Conservation (phyloP, 1,140 invertebrate genomes). For the Asobara japonica region DNA sequence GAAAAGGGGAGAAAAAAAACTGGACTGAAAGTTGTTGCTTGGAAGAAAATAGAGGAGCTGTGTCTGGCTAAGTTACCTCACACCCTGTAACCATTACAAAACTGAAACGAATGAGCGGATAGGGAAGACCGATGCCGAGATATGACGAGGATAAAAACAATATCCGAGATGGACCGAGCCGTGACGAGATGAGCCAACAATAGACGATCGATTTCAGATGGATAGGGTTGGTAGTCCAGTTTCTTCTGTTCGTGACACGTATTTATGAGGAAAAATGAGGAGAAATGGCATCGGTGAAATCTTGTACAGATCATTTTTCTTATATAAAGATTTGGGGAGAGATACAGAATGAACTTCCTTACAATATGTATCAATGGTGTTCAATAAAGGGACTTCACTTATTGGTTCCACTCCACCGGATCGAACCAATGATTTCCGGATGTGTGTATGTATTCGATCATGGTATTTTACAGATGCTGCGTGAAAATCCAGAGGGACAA, state of each 20-base stretch:
- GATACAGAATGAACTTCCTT: too few relatives aligned
- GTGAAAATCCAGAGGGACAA: too few relatives aligned
- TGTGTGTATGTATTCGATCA: too few relatives aligned
- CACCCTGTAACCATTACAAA: background rate
- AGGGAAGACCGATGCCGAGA: background rate
- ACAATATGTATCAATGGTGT: too few relatives aligned
- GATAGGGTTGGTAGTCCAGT: conserved; percentile 25
- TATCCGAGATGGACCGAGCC: background rate
- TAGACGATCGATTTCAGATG: conserved; percentile 15
- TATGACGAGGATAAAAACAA: background rate
- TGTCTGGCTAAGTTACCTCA: background rate
- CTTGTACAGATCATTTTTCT: too few relatives aligned
- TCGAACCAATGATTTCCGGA: too few relatives aligned
- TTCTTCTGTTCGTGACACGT: background rate
- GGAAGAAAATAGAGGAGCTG: background rate
- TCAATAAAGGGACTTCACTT: too few relatives aligned
- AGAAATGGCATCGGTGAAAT: conserved; percentile 34
- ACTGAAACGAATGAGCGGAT: background rate
- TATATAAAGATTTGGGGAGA: background rate
- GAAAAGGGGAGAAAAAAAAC: background rate
- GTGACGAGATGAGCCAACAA: conserved; percentile 23
- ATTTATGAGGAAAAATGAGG: conserved; percentile 32
- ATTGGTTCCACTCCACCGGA: too few relatives aligned
- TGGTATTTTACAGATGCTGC: too few relatives aligned
- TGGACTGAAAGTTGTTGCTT: background rate